Evolutionary conservation across 2,113 vertebrate species (phyloP).

Genomic region (Podarcis muralis): DNA sequence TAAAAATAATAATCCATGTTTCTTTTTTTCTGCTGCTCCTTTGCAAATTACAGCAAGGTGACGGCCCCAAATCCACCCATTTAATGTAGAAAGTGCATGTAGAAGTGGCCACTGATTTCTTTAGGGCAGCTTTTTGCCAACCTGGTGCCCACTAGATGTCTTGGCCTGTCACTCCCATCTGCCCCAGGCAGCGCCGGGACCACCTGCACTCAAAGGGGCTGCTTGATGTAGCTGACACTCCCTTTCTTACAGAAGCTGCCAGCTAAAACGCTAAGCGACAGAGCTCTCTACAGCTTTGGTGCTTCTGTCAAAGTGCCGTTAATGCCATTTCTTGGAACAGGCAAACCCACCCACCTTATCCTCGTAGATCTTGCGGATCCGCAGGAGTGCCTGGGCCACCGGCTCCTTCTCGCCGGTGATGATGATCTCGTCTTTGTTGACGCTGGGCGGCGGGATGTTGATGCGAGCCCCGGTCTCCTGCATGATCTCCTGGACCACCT

Average conservation of each 20-base stretch:
- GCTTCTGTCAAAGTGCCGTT: too few species aligned
- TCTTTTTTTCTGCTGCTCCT: neutral
- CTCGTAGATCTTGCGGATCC: slow-evolving; percentile 77
- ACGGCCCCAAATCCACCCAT: neutral
- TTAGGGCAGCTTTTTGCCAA: too few species aligned
- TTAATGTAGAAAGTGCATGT: neutral
- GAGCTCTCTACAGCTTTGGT: too few species aligned
- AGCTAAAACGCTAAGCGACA: too few species aligned
- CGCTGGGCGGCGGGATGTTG: slow-evolving; percentile 76
- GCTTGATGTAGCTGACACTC: too few species aligned
- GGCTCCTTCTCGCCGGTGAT: slow-evolving; percentile 82
- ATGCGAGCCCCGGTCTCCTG: slow-evolving; percentile 79
- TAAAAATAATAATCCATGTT: neutral
- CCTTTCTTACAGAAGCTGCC: too few species aligned
- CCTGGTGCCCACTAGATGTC: too few species aligned
- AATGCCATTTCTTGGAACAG: too few species aligned
- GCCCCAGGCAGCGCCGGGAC: too few species aligned
- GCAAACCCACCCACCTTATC: slow-evolving; percentile 61
- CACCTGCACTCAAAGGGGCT: too few species aligned
- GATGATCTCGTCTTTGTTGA: slow-evolving; percentile 79
- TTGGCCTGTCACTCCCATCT: too few species aligned
- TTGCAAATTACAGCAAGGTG: neutral
- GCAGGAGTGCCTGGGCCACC: slow-evolving; percentile 70
- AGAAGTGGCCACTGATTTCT: too few species aligned
- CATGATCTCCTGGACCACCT: slow-evolving; percentile 77